phyloP scores from a whole-genome alignment of 2,797 vertebrate genomes.

The Pachyuromys duprasi region DNA sequence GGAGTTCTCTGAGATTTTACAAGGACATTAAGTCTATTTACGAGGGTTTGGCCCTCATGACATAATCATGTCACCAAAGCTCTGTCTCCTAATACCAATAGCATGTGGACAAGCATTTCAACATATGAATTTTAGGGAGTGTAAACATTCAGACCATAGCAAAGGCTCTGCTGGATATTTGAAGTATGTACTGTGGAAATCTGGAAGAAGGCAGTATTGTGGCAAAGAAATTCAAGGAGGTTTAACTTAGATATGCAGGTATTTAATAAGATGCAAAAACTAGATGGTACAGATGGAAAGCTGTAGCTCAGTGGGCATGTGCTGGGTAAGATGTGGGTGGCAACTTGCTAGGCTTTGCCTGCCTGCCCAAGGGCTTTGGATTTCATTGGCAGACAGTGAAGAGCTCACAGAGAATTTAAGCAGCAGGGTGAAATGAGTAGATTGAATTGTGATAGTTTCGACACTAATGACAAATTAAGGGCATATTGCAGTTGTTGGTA shows the following conservation, averaged over 20 bases:
- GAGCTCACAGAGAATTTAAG: not conserved
- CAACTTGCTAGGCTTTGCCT: not conserved
- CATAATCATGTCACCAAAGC: not conserved
- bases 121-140: not conserved
- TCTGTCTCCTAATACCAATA: not conserved
- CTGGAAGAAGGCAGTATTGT: not conserved
- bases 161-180: not conserved
- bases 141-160: not conserved
- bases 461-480: not conserved
- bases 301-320: not conserved
- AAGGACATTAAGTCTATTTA: not conserved
- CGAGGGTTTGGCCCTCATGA: not conserved
- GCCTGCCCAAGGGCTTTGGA: not conserved
- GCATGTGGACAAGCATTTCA: not conserved
- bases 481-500: not conserved
- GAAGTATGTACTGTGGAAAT: not conserved
- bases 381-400: not conserved
- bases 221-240: constrained; percentile 3
- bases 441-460: not conserved
- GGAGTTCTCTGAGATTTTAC: not conserved
- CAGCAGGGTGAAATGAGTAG: not conserved
- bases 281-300: not conserved
- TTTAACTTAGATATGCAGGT: not conserved
- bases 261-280: constrained; percentile 4
- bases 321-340: not conserved